Percentiles rank a stretch among this genome's conserved stretches.
Evolutionary conservation across 2,797 vertebrate genomes (phyloP).

Genomic region (Podargus strigoides): DNA sequence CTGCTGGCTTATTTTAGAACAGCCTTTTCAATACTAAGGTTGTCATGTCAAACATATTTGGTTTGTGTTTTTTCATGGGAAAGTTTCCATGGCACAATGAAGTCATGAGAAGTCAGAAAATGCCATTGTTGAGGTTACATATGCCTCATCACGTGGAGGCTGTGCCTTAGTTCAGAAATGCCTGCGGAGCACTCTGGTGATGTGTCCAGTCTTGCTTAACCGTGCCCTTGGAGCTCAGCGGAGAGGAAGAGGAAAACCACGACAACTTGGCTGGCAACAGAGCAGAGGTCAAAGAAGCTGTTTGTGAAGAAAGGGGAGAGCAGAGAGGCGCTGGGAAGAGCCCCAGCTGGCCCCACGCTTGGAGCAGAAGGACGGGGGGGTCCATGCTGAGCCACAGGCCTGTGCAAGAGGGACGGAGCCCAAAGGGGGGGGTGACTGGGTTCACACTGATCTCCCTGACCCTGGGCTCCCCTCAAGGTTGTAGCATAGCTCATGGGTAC

Average conservation of each 20-base stretch:
- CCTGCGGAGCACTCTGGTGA: not conserved
- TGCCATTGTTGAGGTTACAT: not conserved
- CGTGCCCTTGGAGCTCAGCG: rapidly evolving
- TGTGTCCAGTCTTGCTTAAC: not conserved
- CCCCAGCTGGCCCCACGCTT: rapidly evolving
- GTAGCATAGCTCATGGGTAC: rapidly evolving
- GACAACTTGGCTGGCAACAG: rapidly evolving
- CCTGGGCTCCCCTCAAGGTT: not conserved
- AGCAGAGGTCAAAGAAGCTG: not conserved
- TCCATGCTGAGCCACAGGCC: not conserved
- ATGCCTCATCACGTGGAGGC: not conserved
- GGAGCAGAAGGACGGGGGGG: too few relatives aligned
- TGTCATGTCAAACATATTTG: not conserved
- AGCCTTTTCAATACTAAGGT: not conserved
- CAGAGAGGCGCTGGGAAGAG: not conserved
- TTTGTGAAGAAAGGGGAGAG: not conserved
- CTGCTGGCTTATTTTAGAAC: not conserved
- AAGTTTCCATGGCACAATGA: not conserved
- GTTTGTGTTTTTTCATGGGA: not conserved
- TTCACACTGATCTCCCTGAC: rapidly evolving
- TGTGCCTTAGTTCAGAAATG: not conserved
- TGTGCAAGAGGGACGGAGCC: not conserved
- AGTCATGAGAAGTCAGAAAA: not conserved
- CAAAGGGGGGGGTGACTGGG: rapidly evolving
- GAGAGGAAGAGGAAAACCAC: not conserved